Evolutionary conservation across 1,140 invertebrate species (phyloP).

Genomic region (Drosophila micromelanica): DNA sequence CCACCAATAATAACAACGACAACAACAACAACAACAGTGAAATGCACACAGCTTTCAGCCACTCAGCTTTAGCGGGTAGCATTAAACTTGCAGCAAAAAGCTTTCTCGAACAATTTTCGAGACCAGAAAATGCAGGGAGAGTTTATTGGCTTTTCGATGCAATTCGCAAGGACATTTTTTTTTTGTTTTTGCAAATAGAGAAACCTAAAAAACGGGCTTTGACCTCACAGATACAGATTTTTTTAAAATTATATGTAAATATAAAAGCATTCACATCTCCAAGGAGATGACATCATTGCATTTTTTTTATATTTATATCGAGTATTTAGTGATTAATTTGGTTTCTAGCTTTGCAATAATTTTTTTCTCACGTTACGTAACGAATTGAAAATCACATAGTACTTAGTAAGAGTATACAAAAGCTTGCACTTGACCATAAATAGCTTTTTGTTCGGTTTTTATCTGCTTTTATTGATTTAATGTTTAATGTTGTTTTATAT

Average conservation of each 20-base stretch:
- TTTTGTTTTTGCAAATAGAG: not conserved
- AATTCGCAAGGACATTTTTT: not conserved
- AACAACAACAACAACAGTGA: constrained; percentile 16
- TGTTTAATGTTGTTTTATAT: constrained; percentile 36
- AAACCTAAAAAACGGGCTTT: too few relatives aligned
- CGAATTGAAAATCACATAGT: not conserved
- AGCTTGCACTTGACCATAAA: constrained; percentile 21
- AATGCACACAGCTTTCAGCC: constrained; percentile 56
- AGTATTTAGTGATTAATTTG: too few relatives aligned
- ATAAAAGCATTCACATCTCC: too few relatives aligned
- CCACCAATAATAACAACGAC: too few relatives aligned
- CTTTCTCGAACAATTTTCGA: constrained; percentile 34
- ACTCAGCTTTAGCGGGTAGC: constrained; percentile 57
- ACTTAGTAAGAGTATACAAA: constrained; percentile 8
- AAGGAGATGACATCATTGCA: too few relatives aligned
- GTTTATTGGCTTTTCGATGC: constrained; percentile 40
- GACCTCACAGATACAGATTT: too few relatives aligned
- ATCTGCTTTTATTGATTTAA: constrained; percentile 58
- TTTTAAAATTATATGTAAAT: too few relatives aligned
- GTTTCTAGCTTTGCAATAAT: too few relatives aligned
- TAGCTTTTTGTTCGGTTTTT: constrained; percentile 48
- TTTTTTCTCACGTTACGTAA: not conserved
- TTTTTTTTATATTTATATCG: too few relatives aligned
- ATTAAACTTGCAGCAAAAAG: constrained; percentile 48
- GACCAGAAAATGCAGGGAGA: constrained; percentile 11